Conservation (phyloP, 30 jellyfish, hydroid and myxozoan genomes). For the Pelagia noctiluca region DNA sequence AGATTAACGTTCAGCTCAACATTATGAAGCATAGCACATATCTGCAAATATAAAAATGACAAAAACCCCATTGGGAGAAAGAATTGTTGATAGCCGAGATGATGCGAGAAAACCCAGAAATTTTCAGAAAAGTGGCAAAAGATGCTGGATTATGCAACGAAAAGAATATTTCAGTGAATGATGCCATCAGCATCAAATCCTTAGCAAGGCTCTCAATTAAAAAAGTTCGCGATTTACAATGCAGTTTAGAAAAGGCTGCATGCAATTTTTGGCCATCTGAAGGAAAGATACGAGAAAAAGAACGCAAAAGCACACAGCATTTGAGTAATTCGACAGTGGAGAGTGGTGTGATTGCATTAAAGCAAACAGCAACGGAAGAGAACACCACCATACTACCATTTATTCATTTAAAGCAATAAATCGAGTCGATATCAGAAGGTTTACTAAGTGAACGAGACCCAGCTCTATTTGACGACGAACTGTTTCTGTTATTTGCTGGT, state of each 20-base stretch:
- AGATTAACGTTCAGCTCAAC: too few relatives aligned
- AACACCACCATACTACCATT: conserved; percentile 1
- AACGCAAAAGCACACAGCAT: background rate
- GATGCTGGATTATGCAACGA: conserved; percentile 4
- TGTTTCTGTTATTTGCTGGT: conserved; percentile 47
- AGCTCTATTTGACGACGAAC: conserved; percentile 24
- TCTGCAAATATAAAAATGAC: too few relatives aligned
- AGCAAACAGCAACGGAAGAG: background rate
- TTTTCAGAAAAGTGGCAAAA: conserved; percentile 24
- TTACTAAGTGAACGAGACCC: conserved; percentile 58
- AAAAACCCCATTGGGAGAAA: too few relatives aligned
- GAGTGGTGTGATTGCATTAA: background rate
- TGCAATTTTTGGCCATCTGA: conserved; percentile 5
- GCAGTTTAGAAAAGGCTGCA: conserved; percentile 20
- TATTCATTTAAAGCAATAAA: background rate
- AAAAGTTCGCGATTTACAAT: conserved; percentile 6
- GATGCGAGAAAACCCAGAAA: background rate
- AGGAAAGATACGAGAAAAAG: conserved; percentile 7
- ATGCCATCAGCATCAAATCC: conserved; percentile 23
- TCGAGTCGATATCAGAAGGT: background rate
- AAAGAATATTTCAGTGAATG: conserved; percentile 4
- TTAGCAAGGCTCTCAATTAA: conserved; percentile 6
- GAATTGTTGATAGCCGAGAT: conserved; percentile 22
- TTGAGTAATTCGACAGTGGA: background rate
- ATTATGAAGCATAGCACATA: too few relatives aligned